Evolutionary conservation across 23 tunicate species (phyloP).

Genomic region (Botrylloides violaceus): DNA sequence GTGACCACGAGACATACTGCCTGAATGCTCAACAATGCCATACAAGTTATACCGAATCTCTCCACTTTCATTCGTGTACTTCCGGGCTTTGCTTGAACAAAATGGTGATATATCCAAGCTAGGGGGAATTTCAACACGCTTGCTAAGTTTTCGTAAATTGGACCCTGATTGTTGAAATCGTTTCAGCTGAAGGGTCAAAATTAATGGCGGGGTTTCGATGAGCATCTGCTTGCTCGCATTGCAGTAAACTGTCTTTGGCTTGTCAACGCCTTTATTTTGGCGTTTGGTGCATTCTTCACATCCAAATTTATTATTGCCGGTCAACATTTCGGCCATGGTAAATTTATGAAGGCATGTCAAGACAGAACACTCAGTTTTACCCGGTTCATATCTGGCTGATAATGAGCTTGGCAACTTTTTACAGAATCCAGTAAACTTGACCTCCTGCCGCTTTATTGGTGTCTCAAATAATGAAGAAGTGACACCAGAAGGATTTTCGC

Average conservation of each 20-base stretch:
- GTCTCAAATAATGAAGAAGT: constrained; percentile 33
- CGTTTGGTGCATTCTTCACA: constrained; percentile 68
- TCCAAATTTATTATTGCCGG: constrained; percentile 78
- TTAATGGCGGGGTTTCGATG: constrained; percentile 47
- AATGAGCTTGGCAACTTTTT: constrained; percentile 22
- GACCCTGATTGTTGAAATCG: constrained; percentile 62
- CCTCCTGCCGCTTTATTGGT: constrained; percentile 11
- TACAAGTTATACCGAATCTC: constrained; percentile 46
- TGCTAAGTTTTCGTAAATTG: constrained; percentile 61
- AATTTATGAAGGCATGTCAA: constrained; percentile 66
- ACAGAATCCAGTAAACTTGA: constrained; percentile 14
- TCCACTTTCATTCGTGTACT: constrained; percentile 36
- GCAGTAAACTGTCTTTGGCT: constrained; percentile 58
- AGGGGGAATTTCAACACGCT: constrained; percentile 46
- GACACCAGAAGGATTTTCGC: not conserved
- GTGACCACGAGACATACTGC: constrained; percentile 69
- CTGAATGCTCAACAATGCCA: constrained; percentile 75
- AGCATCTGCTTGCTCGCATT: constrained; percentile 88
- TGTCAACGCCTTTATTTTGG: constrained; percentile 9
- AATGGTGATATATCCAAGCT: constrained; percentile 55
- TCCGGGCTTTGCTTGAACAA: constrained; percentile 36
- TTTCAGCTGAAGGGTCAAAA: constrained; percentile 62
- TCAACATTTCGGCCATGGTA: constrained; percentile 80
- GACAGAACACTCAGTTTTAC: constrained; percentile 52
- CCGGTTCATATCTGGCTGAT: constrained; percentile 23